These are phyloP conservation scores for Agrochola litura DNA, from an alignment of 2,888 invertebrate species.

Conservation along the genomic window DNA sequence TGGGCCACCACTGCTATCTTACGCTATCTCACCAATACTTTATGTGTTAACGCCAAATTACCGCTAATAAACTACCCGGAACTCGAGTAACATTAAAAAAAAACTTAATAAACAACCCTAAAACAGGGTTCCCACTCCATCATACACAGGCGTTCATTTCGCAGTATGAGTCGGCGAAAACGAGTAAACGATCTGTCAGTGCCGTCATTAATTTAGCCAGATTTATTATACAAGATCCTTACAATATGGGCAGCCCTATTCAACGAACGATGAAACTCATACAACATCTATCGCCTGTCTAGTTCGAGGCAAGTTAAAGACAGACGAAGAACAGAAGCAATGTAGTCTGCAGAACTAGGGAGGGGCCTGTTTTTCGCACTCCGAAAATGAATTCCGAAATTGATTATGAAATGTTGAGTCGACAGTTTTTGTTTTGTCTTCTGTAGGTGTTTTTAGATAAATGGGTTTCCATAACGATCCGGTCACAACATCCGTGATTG, in stretches of 20 bases:
- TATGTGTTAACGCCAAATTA: not conserved
- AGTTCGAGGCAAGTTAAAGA: constrained; percentile 28
- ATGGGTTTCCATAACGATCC: constrained; percentile 70
- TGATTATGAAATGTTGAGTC: constrained; percentile 85
- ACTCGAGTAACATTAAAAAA: constrained; percentile 13
- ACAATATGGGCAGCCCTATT: constrained; percentile 73
- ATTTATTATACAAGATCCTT: constrained; percentile 85
- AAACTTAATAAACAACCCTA: constrained; percentile 57
- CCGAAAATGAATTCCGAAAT: constrained; percentile 72
- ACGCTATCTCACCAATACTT: too few relatives aligned
- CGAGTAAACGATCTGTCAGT: constrained; percentile 88
- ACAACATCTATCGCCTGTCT: constrained; percentile 70
- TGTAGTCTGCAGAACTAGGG: constrained; percentile 26
- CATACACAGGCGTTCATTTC: constrained; percentile 79
- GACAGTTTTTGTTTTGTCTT: constrained; percentile 82
- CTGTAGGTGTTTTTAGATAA: constrained; percentile 72
- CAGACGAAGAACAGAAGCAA: constrained; percentile 40
- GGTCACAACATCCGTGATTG: constrained; percentile 56
- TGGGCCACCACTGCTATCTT: too few relatives aligned
- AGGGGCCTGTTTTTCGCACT: constrained; percentile 40
- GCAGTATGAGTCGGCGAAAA: constrained; percentile 84
- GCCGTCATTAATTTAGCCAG: constrained; percentile 86
- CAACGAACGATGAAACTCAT: constrained; percentile 50
- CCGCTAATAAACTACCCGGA: constrained; percentile 26
- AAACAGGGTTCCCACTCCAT: constrained; percentile 67